Base-by-base conservation (phyloP, 1,140 invertebrate species). In the Drosophila santomea region DNA sequence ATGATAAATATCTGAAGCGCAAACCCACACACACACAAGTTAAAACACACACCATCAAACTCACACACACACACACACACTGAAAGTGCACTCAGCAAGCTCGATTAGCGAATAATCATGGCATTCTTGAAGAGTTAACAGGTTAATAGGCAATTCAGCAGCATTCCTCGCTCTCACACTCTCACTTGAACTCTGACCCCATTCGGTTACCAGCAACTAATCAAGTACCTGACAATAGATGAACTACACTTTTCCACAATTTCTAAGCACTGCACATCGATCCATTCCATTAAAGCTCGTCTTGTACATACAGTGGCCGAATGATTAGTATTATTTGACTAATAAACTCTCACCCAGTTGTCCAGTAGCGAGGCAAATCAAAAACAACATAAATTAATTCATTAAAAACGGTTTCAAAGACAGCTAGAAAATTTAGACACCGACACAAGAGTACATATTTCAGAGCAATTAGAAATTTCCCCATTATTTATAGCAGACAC, bases 211-310 rank as follows among this genome's bases (percentile, higher is more conserved):
- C 73, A 48, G 45, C 41, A 86, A 83, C 67, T 84, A 89, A 88
- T 88, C 81, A 91, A 91, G 88, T 91, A 91, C 88, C 88, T 91
- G 88, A 91, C 88, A 91, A 91, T 91, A 91, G 89, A 71, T 84
- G 60, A 69, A 77, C 51, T 44, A 61, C n/a, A 77, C 56, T 35
- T 44, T 60, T 61, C 32, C 41, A 68, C 39, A 60, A 57, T 41
- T 59, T 50, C 64, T 43, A 63, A 41, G 8, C 14, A 51, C 35
- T 20, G 36, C 11, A 36, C 32, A 17, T 23, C 51, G 25, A 14
- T 43, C 45, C 36, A 43, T 17, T 32, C 10, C 23, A 39, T 45
- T 20, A 8, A 67, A 32, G 61, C 64, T 69, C 66, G 76, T 71
- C 80, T 66, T 83, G 80, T 83, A 83, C 59, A 84, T 84, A 80